Evolutionary conservation across 30 jellyfish, hydroid and myxozoan genomes (phyloP).

Genomic region (Cassiopea xamachana): DNA sequence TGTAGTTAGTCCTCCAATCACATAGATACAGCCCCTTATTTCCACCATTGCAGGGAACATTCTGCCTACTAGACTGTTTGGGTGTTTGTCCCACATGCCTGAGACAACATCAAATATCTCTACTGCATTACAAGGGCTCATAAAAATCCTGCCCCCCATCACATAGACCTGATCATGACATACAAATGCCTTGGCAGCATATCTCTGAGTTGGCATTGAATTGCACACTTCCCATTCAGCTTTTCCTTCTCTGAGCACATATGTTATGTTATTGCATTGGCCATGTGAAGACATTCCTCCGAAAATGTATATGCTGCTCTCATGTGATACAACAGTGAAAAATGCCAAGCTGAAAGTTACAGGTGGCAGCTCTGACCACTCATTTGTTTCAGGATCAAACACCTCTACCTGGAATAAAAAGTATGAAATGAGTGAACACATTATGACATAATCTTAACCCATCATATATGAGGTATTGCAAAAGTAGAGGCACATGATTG

Average conservation of each 20-base stretch:
- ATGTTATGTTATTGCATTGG: slow-evolving; percentile 42
- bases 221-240: slow-evolving; percentile 54
- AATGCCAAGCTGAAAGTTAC: slow-evolving; percentile 41
- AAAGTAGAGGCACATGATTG: too few species aligned
- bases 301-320: slow-evolving; percentile 29
- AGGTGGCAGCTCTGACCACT: slow-evolving; percentile 70
- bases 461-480: too few species aligned
- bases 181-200: slow-evolving; percentile 69
- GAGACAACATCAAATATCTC: slow-evolving; percentile 46
- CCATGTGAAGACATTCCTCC: slow-evolving; percentile 71
- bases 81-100: slow-evolving; percentile 53
- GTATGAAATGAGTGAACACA: background rate
- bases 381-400: slow-evolving; percentile 43
- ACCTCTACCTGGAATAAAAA: slow-evolving; percentile 37
- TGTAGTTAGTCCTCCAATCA: slow-evolving; percentile 68
- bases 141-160: slow-evolving; percentile 68
- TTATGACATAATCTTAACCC: too few species aligned
- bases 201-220: slow-evolving; percentile 64
- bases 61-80: slow-evolving; percentile 28
- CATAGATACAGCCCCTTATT: slow-evolving; percentile 36
- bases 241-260: slow-evolving; percentile 41
- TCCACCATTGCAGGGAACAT: slow-evolving; percentile 54
- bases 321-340: slow-evolving; percentile 13
- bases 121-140: slow-evolving; percentile 65
- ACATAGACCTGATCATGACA: slow-evolving; percentile 48